Evolutionary conservation across 2,888 invertebrate species (phyloP).

Genomic region (Netelia melanura): DNA sequence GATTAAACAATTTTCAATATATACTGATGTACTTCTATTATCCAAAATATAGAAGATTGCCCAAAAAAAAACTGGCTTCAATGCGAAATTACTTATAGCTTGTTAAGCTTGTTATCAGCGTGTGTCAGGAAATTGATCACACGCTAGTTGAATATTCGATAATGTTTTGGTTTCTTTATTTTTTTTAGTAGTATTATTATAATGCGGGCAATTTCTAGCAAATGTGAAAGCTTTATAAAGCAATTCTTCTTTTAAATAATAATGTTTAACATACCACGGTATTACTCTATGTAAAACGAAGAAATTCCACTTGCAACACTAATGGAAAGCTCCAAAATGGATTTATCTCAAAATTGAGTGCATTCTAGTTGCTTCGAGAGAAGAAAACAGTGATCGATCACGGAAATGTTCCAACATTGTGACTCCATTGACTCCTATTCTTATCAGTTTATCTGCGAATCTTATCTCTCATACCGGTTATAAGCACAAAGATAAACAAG

Average conservation of each 20-base stretch:
- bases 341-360: not conserved
- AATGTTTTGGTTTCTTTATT: too few species aligned
- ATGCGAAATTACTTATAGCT: not conserved
- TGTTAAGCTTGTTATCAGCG: too few species aligned
- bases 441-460: slow-evolving; percentile 60
- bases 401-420: not conserved
- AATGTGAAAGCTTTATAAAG: not conserved
- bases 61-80: not conserved
- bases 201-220: not conserved
- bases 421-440: slow-evolving; percentile 17
- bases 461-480: slow-evolving; percentile 54
- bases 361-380: slow-evolving; percentile 16
- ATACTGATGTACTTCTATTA: too few species aligned
- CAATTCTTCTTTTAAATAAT: not conserved
- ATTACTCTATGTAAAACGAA: not conserved
- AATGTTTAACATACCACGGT: not conserved
- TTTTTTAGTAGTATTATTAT: too few species aligned
- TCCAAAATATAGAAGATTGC: too few species aligned
- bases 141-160: too few species aligned
- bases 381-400: slow-evolving; percentile 3
- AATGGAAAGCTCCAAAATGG: not conserved
- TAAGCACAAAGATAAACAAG: slow-evolving; percentile 64
- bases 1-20: too few species aligned
- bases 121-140: too few species aligned
- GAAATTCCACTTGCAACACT: not conserved